These are phyloP conservation scores for Muscicapa adusta DNA, from an alignment of 2,113 vertebrate species.

Conservation along the genomic window DNA sequence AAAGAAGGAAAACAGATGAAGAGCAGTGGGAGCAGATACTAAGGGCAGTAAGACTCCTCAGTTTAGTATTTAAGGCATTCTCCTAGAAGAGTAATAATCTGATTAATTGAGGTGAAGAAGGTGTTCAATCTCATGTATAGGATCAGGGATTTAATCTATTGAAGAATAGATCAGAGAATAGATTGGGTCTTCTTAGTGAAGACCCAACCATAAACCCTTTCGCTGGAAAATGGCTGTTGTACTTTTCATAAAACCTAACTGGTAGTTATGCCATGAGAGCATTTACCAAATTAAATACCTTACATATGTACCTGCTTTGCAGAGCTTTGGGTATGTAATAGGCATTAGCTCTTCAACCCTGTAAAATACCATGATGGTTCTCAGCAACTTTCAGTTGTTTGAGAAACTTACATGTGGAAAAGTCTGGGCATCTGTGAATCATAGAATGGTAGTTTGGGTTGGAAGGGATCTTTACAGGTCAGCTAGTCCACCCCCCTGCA, in stretches of 20 bases:
- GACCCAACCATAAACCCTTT: background rate
- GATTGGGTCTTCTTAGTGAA: background rate
- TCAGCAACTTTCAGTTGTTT: background rate
- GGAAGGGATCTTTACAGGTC: background rate
- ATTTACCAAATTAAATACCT: background rate
- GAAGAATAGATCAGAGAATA: background rate
- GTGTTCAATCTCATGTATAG: background rate
- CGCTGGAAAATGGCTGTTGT: background rate
- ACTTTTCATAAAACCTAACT: background rate
- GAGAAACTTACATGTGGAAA: background rate
- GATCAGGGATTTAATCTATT: background rate
- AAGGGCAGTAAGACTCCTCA: background rate
- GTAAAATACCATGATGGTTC: background rate
- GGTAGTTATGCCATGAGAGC: background rate
- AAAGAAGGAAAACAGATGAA: background rate
- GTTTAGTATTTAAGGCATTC: background rate
- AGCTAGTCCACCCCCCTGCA: background rate
- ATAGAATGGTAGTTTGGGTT: background rate
- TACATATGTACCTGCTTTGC: background rate
- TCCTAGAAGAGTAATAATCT: background rate
- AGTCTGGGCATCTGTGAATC: background rate
- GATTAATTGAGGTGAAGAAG: background rate
- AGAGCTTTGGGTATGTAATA: background rate
- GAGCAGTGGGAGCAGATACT: background rate
- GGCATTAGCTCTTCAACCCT: background rate